Percentiles rank a stretch among this genome's conserved stretches.
phyloP scores from a whole-genome alignment of 2,797 vertebrate species.

The Erpetoichthys calabaricus region DNA sequence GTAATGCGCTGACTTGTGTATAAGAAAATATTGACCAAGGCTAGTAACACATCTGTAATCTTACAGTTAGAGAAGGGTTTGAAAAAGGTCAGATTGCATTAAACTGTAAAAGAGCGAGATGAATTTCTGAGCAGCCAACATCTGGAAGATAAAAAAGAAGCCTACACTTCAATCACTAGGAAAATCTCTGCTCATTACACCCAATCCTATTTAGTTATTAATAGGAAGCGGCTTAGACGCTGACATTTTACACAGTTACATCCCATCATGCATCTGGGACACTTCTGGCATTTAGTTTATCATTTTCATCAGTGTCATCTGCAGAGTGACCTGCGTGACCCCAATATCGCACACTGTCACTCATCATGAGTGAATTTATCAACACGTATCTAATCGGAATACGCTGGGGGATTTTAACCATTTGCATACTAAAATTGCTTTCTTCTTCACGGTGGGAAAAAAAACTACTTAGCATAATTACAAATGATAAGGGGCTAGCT shows the following conservation, averaged over 20 bases:
- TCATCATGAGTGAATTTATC: constrained; percentile 83
- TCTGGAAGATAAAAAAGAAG: constrained; percentile 60
- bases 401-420: constrained; percentile 64
- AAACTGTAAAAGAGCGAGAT: constrained; percentile 41
- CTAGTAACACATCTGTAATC: not conserved
- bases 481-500: constrained; percentile 68
- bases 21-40: not conserved
- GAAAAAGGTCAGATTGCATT: constrained; percentile 40
- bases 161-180: constrained; percentile 54
- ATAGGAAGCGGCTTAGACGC: constrained; percentile 45
- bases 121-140: constrained; percentile 51
- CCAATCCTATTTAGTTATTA: constrained; percentile 63
- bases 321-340: constrained; percentile 57
- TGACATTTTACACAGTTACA: constrained; percentile 64
- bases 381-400: constrained; percentile 58
- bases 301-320: constrained; percentile 65
- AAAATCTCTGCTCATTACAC: constrained; percentile 58
- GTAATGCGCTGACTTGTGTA: not conserved
- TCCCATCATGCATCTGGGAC: constrained; percentile 63
- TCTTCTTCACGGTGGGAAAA: constrained; percentile 60
- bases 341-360: constrained; percentile 73
- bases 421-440: constrained; percentile 82
- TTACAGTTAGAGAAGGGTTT: constrained; percentile 36
- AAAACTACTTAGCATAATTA: constrained; percentile 74
- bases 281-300: constrained; percentile 68